Evolutionary conservation across 2,113 vertebrate genomes (phyloP), one percentile per base, ranked within the genome.

Genomic region (Symphodus melops): DNA sequence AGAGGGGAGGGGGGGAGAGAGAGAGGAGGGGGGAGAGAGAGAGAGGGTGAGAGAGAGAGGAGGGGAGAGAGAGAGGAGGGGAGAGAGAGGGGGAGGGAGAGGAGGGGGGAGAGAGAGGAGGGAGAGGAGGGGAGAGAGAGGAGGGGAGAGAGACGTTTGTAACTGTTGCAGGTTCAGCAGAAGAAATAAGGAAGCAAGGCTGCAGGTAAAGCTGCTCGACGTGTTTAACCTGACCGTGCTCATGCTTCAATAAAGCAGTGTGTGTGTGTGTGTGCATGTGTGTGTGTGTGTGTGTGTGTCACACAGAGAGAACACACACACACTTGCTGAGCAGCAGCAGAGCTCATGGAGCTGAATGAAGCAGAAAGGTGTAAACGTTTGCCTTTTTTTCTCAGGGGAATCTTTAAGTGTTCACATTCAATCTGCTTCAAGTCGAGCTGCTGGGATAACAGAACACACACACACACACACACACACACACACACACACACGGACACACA

Each of bases 331-430:
- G 56, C 62, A 68, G 51, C 60, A 61, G 70, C 42, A 11, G 39
- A 68, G 28, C 28, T 33, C 28, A 33, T 33, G 28, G 28, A 2
- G 82, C 63, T 61, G 58, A 51, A 65, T 8, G 65, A 23, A 82
- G 75, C 69, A 46, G 48, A n/a, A 1, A n/a, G 0, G 17, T 39
- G 25, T 10, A 46, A 56, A 62, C 51, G 63, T 60, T 41, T 70
- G 72, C 67, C 66, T 76, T 37, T 21, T 72, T 36, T 74, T 86
- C 83, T 82, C 75, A 1, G 36, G 66, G 70, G 83, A 70, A 72
- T 25, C 72, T 74, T 79, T 82, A 77, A 84, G 63, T 62, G 72
- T 54, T 89, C 51, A 0, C 37, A 62, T 79, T 82, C 72, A 72
- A 39, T 82, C 62, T 74, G 72, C 71, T 61, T 74, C 74, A 68